Evolutionary conservation across 1,140 invertebrate species (phyloP).

Genomic region (Heliothis virescens): DNA sequence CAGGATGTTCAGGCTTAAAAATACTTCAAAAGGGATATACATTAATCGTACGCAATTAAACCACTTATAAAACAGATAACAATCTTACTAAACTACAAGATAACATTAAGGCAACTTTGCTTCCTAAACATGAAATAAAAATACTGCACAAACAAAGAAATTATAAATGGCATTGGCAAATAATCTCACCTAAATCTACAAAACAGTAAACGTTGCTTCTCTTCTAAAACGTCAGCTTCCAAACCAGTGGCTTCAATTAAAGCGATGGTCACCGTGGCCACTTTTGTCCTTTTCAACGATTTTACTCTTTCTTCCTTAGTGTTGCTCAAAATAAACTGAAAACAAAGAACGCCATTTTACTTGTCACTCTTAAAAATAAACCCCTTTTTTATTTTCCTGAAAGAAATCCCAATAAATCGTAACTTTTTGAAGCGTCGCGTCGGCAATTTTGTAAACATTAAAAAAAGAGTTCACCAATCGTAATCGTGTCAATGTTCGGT

Average conservation of each 20-base stretch:
- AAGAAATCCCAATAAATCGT: slow-evolving; percentile 28
- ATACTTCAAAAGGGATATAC: background rate
- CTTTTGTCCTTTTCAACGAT: slow-evolving; percentile 66
- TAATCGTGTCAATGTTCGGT: background rate
- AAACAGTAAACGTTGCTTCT: slow-evolving; percentile 64
- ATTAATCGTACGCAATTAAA: slow-evolving; percentile 2
- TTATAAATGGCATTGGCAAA: background rate
- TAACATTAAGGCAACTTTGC: background rate
- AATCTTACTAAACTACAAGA: background rate
- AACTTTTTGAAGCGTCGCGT: background rate
- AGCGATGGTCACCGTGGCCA: slow-evolving; percentile 74
- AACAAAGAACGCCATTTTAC: slow-evolving; percentile 46
- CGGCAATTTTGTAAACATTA: slow-evolving; percentile 46
- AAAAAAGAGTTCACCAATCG: slow-evolving; percentile 44
- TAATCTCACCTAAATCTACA: slow-evolving; percentile 72
- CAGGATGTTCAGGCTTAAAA: background rate
- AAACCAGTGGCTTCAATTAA: slow-evolving; percentile 75
- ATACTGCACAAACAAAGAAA: background rate
- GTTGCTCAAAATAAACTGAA: slow-evolving; percentile 76
- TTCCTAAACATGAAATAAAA: too few species aligned
- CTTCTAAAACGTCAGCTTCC: slow-evolving; percentile 62
- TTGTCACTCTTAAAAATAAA: background rate
- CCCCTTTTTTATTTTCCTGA: background rate
- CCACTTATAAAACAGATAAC: background rate
- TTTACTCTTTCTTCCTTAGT: slow-evolving; percentile 63